Evolutionary conservation across 1,140 invertebrate genomes (phyloP).

Genomic region (Procambarus virginalis): DNA sequence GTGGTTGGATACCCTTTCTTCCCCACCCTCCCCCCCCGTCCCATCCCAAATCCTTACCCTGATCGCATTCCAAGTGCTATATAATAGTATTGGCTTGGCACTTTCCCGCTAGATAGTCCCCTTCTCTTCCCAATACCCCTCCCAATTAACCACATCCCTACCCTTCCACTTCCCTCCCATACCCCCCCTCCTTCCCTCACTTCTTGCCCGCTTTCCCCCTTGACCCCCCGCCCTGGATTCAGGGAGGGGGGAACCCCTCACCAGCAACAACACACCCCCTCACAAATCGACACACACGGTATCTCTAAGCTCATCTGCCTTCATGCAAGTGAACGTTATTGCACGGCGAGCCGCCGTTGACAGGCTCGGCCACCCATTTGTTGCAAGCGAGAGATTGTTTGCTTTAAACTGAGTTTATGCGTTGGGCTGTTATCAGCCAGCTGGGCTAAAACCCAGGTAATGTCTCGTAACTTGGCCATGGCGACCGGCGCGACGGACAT

Average conservation of each 20-base stretch:
- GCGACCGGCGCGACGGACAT: background rate
- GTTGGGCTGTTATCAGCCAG: background rate
- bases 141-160: background rate
- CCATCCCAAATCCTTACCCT: no score
- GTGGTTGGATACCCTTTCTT: no score
- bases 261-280: no score
- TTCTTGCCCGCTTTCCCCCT: no score
- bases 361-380: constrained; percentile 1
- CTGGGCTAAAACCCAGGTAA: background rate
- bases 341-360: background rate
- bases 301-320: background rate
- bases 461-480: background rate
- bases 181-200: no score
- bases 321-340: background rate
- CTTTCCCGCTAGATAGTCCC: no score
- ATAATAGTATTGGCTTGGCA: no score
- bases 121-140: background rate
- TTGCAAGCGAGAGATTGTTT: background rate
- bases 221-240: background rate
- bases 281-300: background rate
- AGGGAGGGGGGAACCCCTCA: no score
- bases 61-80: no score
- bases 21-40: no score
- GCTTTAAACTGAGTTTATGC: background rate
- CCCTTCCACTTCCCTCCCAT: no score